Conservation (phyloP, 37 sponge, comb jelly and placozoan genomes). For the Tethya wilhelma region DNA sequence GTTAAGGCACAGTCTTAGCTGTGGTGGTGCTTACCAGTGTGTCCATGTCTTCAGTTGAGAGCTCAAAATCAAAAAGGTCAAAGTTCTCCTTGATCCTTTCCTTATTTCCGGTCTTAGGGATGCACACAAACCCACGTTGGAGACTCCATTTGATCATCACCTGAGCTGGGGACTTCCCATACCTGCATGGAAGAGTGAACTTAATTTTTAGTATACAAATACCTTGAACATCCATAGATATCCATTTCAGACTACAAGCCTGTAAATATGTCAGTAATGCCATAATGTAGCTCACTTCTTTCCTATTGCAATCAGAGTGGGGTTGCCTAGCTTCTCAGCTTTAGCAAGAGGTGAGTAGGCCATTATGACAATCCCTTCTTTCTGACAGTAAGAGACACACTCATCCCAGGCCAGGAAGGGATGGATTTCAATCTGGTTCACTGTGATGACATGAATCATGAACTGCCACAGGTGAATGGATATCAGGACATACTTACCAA, state of each 20-base stretch:
- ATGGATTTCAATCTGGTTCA: slow-evolving; percentile 83
- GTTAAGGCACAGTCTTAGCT: background rate
- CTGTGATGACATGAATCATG: no score
- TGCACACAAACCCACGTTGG: slow-evolving; percentile 83
- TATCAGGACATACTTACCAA: no score
- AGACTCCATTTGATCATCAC: slow-evolving; percentile 84
- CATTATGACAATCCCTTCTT: slow-evolving; percentile 66
- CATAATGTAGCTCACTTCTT: slow-evolving; percentile 62
- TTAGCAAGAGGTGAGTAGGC: slow-evolving; percentile 85
- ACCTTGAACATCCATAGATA: no score
- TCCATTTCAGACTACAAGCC: no score
- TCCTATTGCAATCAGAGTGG: slow-evolving; percentile 62
- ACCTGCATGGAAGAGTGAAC: slow-evolving; percentile 30
- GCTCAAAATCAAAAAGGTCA: slow-evolving; percentile 83
- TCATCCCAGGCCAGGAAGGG: slow-evolving; percentile 78
- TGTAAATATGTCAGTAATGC: no score
- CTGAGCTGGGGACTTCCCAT: slow-evolving; percentile 74
- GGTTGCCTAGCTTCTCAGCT: slow-evolving; percentile 66
- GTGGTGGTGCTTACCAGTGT: slow-evolving; percentile 34
- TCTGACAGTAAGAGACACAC: slow-evolving; percentile 61
- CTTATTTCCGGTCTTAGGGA: slow-evolving; percentile 69
- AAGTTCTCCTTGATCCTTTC: slow-evolving; percentile 83
- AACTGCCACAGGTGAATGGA: no score
- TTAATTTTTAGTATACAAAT: background rate
- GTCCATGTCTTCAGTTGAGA: slow-evolving; percentile 78